Evolutionary conservation across 1,140 invertebrate species (phyloP).

Genomic region (Augochlora pura): DNA sequence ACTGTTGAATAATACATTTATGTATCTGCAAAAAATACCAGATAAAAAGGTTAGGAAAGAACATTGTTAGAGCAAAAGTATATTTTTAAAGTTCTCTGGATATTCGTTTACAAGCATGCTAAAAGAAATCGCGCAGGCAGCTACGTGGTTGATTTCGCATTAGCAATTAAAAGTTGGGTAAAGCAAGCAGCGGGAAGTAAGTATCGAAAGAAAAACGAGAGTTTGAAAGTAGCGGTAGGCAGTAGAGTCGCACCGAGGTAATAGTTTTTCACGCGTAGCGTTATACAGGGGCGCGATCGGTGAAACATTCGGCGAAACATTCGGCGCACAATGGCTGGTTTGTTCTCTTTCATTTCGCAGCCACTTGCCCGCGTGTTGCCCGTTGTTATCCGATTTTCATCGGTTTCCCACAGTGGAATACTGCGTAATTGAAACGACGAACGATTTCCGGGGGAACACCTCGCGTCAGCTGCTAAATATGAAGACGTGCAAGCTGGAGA

Average conservation of each 20-base stretch:
- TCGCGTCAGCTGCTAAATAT: neutral
- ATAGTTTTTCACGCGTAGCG: slow-evolving; percentile 17
- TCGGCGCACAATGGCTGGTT: slow-evolving; percentile 27
- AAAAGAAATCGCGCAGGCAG: no score
- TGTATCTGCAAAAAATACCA: no score
- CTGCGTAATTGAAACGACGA: neutral
- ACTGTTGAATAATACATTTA: no score
- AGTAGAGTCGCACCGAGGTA: neutral
- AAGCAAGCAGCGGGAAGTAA: no score
- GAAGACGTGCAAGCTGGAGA: no score
- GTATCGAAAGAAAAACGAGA: slow-evolving; percentile 6
- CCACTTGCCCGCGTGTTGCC: neutral
- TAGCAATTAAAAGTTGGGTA: no score
- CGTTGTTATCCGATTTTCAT: neutral
- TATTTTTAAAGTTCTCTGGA: no score
- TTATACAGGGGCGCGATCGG: neutral
- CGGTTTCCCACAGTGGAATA: slow-evolving; percentile 5
- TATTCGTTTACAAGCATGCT: no score
- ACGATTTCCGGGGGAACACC: neutral
- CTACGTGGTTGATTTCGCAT: no score
- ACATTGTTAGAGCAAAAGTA: no score
- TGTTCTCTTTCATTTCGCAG: slow-evolving; percentile 33
- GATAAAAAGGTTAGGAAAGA: no score
- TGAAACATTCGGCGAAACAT: slow-evolving; percentile 27
- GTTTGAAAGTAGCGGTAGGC: slow-evolving; percentile 15